Percentiles rank a stretch among this genome's conserved stretches.
Evolutionary conservation across 2,113 vertebrate species (phyloP).

Genomic region (Herpetotheres cachinnans): DNA sequence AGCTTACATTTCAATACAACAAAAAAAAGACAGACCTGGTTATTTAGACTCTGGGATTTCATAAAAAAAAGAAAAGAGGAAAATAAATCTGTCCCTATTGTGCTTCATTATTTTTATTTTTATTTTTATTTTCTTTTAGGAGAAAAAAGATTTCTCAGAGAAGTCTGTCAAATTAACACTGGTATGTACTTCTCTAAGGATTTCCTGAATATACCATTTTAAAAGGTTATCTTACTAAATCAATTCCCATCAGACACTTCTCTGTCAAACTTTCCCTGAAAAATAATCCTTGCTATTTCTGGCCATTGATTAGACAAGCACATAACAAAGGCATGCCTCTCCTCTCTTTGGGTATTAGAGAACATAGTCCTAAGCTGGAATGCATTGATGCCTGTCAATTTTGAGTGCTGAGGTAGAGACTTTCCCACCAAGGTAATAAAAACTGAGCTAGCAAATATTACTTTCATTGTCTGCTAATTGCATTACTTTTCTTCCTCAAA

Average conservation of each 20-base stretch:
- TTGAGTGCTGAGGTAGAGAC: background rate
- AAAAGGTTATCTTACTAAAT: slow-evolving; percentile 28
- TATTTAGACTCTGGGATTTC: background rate
- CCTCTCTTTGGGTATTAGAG: background rate
- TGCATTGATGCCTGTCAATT: background rate
- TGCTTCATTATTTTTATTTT: background rate
- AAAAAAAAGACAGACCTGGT: background rate
- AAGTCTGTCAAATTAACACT: background rate
- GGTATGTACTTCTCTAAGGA: background rate
- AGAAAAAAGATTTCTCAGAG: background rate
- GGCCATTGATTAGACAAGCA: background rate
- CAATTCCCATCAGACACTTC: background rate
- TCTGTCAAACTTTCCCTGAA: background rate
- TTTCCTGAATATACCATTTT: background rate
- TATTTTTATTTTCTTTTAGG: slow-evolving; percentile 17
- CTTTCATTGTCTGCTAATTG: background rate
- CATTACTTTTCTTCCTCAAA: accelerated
- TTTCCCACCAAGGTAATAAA: background rate
- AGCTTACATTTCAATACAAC: background rate
- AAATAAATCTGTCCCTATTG: background rate
- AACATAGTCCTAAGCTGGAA: background rate
- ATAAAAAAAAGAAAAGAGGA: background rate
- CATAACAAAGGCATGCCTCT: background rate
- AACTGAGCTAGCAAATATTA: background rate
- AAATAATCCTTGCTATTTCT: slow-evolving; percentile 32